A percentile compares a stretch with the other conserved stretches of the same genome.
Evolutionary conservation across 2,888 invertebrate genomes (phyloP).

Genomic region (Parnassius mnemosyne): DNA sequence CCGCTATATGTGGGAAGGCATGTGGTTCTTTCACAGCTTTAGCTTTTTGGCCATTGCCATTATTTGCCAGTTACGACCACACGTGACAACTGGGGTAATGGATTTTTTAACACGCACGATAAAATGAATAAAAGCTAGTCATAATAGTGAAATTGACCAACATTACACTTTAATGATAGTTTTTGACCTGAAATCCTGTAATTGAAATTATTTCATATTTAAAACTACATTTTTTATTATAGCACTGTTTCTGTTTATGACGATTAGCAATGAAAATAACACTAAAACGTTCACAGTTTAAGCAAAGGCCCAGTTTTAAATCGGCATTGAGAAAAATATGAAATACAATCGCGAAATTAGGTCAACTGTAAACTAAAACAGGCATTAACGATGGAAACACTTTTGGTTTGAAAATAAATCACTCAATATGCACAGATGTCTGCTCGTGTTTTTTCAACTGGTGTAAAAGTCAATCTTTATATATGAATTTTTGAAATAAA

Average conservation of each 20-base stretch:
- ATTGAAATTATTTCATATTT: too few species aligned
- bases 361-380: slow-evolving; percentile 50
- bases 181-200: too few species aligned
- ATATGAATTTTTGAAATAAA: not conserved
- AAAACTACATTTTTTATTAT: not conserved
- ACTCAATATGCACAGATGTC: slow-evolving; percentile 10
- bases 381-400: slow-evolving; percentile 40
- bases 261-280: slow-evolving; percentile 29
- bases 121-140: too few species aligned
- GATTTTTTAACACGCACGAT: too few species aligned
- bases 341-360: slow-evolving; percentile 47
- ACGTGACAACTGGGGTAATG: too few species aligned
- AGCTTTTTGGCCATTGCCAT: too few species aligned
- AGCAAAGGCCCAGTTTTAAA: slow-evolving; percentile 38
- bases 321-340: slow-evolving; percentile 43
- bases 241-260: slow-evolving; percentile 15
- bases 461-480: slow-evolving; percentile 3
- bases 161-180: too few species aligned
- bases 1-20: too few species aligned
- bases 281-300: slow-evolving; percentile 38
- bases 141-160: too few species aligned
- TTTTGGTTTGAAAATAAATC: slow-evolving; percentile 14
- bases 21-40: too few species aligned
- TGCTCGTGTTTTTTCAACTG: slow-evolving; percentile 12
- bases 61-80: too few species aligned